A percentile compares a stretch with the other conserved stretches of the same genome.
Evolutionary conservation across 1,140 invertebrate species (phyloP).

Genomic region (silkworm (Bombyx mori)): DNA sequence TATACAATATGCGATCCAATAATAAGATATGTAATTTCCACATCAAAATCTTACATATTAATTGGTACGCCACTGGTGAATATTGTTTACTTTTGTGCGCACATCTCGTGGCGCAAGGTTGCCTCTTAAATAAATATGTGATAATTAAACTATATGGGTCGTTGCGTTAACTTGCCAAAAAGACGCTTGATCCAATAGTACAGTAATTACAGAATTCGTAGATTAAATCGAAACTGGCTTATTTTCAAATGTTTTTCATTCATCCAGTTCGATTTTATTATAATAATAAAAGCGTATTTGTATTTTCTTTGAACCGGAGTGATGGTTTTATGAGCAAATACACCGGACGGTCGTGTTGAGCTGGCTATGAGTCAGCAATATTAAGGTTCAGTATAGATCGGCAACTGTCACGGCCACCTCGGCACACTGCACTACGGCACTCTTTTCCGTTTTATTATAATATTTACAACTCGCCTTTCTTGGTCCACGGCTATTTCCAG

Average conservation of each 20-base stretch:
- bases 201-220: background rate
- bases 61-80: background rate
- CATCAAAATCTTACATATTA: too few relatives aligned
- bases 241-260: slow-evolving; percentile 19
- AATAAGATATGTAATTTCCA: too few relatives aligned
- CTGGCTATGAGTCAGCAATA: slow-evolving; percentile 18
- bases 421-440: slow-evolving; percentile 69
- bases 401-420: slow-evolving; percentile 44
- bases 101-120: slow-evolving; percentile 11
- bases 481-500: slow-evolving; percentile 72
- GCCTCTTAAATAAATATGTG: slow-evolving; percentile 8
- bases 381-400: slow-evolving; percentile 26
- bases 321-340: background rate
- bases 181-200: slow-evolving; percentile 12
- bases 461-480: slow-evolving; percentile 72
- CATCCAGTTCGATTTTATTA: slow-evolving; percentile 17
- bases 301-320: slow-evolving; percentile 5
- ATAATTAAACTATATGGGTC: slow-evolving; percentile 8
- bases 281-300: slow-evolving; percentile 23
- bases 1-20: too few relatives aligned
- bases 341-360: background rate
- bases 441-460: slow-evolving; percentile 70
- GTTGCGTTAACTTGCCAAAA: slow-evolving; percentile 19
- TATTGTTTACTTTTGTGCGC: slow-evolving; percentile 2
- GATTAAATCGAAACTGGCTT: background rate